These are phyloP conservation scores for Lamprotornis superbus DNA, from an alignment of 2,113 vertebrate genomes.

Conservation along the genomic window DNA sequence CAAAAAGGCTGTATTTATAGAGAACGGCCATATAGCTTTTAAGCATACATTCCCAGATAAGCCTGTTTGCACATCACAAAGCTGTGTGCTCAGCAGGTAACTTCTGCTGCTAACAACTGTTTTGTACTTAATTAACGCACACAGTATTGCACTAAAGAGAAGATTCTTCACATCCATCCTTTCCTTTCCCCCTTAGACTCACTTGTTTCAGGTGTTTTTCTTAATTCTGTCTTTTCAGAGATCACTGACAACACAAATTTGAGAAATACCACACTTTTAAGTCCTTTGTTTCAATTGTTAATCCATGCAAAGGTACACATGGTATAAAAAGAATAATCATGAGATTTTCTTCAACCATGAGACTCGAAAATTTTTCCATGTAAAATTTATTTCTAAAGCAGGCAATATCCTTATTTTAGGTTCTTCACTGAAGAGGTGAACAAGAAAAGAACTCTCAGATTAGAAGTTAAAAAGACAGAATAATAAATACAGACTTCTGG, in stretches of 20 bases:
- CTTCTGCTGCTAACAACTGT: background rate
- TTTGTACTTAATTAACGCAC: background rate
- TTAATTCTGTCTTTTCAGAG: background rate
- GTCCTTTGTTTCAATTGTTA: background rate
- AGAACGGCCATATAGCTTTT: background rate
- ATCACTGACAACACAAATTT: background rate
- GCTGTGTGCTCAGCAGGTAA: constrained; percentile 8
- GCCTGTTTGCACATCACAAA: background rate
- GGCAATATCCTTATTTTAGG: background rate
- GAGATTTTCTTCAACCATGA: background rate
- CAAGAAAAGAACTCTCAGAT: background rate
- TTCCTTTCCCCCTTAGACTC: background rate
- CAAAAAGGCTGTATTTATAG: background rate
- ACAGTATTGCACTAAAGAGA: background rate
- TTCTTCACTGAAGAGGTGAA: background rate
- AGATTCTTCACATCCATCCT: background rate
- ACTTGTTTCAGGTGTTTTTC: background rate
- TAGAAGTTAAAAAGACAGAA: background rate
- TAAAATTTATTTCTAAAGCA: background rate
- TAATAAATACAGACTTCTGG: background rate
- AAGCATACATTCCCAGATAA: background rate
- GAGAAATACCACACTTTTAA: background rate
- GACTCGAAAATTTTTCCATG: background rate
- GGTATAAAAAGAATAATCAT: background rate
- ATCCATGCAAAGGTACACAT: background rate